Conservation (phyloP, 1,140 invertebrate species). For the Melitaea cinxia region DNA sequence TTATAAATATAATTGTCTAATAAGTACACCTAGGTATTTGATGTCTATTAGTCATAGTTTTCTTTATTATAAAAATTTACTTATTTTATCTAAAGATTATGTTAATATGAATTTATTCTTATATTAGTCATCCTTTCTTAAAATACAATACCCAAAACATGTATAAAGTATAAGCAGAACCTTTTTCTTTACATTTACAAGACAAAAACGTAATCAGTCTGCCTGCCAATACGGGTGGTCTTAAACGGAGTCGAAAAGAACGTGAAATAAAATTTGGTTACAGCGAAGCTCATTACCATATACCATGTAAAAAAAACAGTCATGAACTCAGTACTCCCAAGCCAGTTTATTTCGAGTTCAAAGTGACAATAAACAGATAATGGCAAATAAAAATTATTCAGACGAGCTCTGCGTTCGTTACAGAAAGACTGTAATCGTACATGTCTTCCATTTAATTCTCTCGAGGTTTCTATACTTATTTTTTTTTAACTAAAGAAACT, state of each 20-base stretch:
- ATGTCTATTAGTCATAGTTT: too few species aligned
- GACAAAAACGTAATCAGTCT: not conserved
- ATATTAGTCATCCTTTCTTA: too few species aligned
- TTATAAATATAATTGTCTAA: too few species aligned
- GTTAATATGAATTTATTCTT: too few species aligned
- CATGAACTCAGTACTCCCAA: conserved; percentile 5
- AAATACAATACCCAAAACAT: too few species aligned
- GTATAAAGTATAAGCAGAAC: too few species aligned
- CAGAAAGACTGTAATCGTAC: not conserved
- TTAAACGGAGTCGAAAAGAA: not conserved
- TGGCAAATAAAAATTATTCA: conserved; percentile 6
- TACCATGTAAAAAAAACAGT: conserved; percentile 2
- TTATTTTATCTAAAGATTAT: too few species aligned
- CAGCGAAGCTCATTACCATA: conserved; percentile 11
- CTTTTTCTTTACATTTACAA: too few species aligned
- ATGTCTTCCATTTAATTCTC: not conserved
- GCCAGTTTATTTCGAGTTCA: conserved; percentile 1
- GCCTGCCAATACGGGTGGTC: conserved; percentile 6
- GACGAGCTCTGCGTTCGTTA: not conserved
- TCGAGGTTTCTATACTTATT: too few species aligned
- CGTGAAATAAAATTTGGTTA: conserved; percentile 6
- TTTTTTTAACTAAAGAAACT: not conserved
- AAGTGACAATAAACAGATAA: conserved; percentile 9
- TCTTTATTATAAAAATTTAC: too few species aligned
- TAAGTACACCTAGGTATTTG: too few species aligned